phyloP scores from a whole-genome alignment of 2,888 invertebrate species.

The Drosophila lacicola region DNA sequence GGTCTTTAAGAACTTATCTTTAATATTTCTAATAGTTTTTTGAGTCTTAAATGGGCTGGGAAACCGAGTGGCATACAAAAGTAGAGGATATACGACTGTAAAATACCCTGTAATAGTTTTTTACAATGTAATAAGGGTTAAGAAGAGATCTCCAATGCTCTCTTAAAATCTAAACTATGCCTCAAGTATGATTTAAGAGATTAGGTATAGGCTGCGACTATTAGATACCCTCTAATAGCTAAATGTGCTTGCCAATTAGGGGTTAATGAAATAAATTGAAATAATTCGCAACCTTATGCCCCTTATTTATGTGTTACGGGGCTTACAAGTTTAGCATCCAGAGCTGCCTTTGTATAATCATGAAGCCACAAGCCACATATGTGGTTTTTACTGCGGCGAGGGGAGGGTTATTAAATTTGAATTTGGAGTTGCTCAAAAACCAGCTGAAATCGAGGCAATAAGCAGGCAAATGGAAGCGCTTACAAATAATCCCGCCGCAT shows the following conservation, averaged over 20 bases:
- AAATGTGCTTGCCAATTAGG: constrained; percentile 10
- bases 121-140: background rate
- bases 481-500: constrained; percentile 62
- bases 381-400: constrained; percentile 13
- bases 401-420: constrained; percentile 16
- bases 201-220: background rate
- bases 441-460: constrained; percentile 17
- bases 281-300: background rate
- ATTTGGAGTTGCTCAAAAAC: constrained; percentile 26
- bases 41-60: no score
- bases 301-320: constrained; percentile 9
- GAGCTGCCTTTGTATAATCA: constrained; percentile 1
- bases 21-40: no score
- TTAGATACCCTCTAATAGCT: background rate
- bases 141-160: background rate
- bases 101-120: background rate
- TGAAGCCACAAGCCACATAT: constrained; percentile 47
- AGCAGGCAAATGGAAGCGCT: constrained; percentile 30
- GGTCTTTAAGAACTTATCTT: no score
- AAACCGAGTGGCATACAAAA: background rate
- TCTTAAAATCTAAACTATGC: background rate
- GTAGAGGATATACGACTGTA: background rate
- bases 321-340: background rate
- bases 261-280: background rate
- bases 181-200: background rate